Conservation (phyloP, 2,888 invertebrate genomes). For the Lasioglossum malachurum region DNA sequence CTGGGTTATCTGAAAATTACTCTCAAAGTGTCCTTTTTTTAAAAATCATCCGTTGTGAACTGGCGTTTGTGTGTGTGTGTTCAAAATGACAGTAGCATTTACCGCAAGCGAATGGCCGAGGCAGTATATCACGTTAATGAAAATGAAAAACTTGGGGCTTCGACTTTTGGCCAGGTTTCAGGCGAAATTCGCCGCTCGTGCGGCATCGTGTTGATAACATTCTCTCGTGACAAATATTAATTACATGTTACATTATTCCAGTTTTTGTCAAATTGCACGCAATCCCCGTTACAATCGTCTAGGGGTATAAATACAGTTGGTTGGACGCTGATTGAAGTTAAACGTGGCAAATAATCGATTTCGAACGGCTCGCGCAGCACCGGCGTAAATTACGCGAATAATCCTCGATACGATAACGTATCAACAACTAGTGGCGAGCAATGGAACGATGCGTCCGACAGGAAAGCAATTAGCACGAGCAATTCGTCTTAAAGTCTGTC, state of each 20-base stretch:
- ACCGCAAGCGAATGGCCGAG: neutral
- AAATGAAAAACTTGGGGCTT: neutral
- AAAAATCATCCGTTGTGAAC: neutral
- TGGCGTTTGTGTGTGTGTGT: too few species aligned
- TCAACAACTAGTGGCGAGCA: constrained; percentile 58
- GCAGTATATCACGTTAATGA: neutral
- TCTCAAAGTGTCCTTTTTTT: neutral
- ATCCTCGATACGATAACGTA: constrained; percentile 67
- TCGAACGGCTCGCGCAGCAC: constrained; percentile 46
- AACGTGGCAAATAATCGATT: constrained; percentile 73
- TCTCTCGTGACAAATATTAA: constrained; percentile 16
- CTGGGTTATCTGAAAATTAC: neutral
- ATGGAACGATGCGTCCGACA: constrained; percentile 43
- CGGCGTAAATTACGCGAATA: constrained; percentile 71
- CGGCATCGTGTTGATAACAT: neutral
- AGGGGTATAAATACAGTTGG: constrained; percentile 64
- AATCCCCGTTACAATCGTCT: constrained; percentile 67
- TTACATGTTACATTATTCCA: constrained; percentile 25
- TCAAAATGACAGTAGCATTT: neutral
- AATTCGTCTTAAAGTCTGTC: constrained; percentile 52
- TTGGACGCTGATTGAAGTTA: constrained; percentile 71
- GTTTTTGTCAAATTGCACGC: constrained; percentile 57
- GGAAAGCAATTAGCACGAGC: constrained; percentile 59
- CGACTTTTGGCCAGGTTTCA: neutral
- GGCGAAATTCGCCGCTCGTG: neutral